These are phyloP conservation scores for Syngnathus floridae DNA, from an alignment of 2,113 vertebrate species.

Conservation along the genomic window DNA sequence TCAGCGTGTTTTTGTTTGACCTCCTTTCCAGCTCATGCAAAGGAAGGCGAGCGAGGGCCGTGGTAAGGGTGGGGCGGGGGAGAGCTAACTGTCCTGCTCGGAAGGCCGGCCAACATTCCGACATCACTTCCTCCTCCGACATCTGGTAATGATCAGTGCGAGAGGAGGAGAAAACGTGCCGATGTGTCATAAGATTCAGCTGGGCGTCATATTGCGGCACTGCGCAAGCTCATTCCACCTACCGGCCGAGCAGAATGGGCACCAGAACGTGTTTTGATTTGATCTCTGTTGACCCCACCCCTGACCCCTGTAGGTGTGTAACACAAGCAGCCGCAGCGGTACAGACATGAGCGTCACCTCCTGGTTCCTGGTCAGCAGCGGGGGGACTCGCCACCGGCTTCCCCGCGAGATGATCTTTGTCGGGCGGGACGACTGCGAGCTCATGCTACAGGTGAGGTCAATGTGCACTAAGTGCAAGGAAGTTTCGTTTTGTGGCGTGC, in stretches of 20 bases:
- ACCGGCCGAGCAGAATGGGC: constrained; percentile 1
- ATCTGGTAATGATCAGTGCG: constrained; percentile 70
- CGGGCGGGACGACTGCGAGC: constrained; percentile 96
- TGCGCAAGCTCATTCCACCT: constrained; percentile 26
- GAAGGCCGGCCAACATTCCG: constrained; percentile 56
- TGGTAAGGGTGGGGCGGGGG: constrained; percentile 13
- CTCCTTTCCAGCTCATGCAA: constrained; percentile 57
- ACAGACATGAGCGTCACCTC: constrained; percentile 96
- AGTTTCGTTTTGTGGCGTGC: not conserved
- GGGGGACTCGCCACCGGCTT: constrained; percentile 93
- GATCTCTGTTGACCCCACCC: too few relatives aligned
- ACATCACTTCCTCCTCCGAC: constrained; percentile 69
- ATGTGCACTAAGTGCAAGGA: not conserved
- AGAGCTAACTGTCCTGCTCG: constrained; percentile 46
- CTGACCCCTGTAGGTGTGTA: constrained; percentile 22
- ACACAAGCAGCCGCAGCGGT: constrained; percentile 26
- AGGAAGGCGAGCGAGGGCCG: constrained; percentile 33
- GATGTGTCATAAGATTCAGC: constrained; percentile 29
- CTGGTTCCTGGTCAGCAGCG: constrained; percentile 99
- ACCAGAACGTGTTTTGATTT: not conserved
- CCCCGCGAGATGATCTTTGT: constrained; percentile 99
- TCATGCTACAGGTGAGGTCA: constrained; percentile 94
- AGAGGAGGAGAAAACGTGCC: constrained; percentile 34
- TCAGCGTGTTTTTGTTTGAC: constrained; percentile 43
- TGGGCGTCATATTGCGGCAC: constrained; percentile 39